Conservation (phyloP, 2,797 vertebrate species). For the Ataeniobius toweri region DNA sequence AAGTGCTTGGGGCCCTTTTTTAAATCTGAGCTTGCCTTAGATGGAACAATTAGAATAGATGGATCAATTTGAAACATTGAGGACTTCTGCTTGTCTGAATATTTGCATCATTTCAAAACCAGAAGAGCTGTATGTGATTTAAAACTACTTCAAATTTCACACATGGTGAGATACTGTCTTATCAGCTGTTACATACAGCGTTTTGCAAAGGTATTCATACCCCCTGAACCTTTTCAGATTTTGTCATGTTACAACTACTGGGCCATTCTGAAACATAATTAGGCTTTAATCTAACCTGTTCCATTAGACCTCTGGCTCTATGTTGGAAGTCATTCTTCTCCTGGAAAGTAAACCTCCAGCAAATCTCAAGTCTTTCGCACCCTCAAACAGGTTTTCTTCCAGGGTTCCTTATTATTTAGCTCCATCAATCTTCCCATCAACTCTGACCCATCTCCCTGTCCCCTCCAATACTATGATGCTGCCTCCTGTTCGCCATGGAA, state of each 20-base stretch:
- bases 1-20: slow-evolving; percentile 2
- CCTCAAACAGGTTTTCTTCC: too few species aligned
- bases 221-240: not conserved
- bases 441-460: not conserved
- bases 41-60: not conserved
- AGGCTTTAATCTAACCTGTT: too few species aligned
- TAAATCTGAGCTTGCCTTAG: slow-evolving; percentile 15
- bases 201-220: not conserved
- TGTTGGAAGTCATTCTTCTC: too few species aligned
- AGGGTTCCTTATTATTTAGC: too few species aligned
- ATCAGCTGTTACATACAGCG: not conserved
- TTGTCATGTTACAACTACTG: not conserved
- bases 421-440: too few species aligned
- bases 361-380: too few species aligned
- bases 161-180: not conserved
- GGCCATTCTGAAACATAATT: not conserved
- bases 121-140: not conserved
- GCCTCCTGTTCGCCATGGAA: not conserved
- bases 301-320: too few species aligned
- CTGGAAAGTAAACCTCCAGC: too few species aligned
- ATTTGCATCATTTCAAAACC: slow-evolving; percentile 13
- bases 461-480: not conserved
- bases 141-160: not conserved
- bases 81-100: slow-evolving; percentile 6
- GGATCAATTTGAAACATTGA: not conserved